phyloP scores from a whole-genome alignment of 2,888 invertebrate species.

The Coenonympha arcania region DNA sequence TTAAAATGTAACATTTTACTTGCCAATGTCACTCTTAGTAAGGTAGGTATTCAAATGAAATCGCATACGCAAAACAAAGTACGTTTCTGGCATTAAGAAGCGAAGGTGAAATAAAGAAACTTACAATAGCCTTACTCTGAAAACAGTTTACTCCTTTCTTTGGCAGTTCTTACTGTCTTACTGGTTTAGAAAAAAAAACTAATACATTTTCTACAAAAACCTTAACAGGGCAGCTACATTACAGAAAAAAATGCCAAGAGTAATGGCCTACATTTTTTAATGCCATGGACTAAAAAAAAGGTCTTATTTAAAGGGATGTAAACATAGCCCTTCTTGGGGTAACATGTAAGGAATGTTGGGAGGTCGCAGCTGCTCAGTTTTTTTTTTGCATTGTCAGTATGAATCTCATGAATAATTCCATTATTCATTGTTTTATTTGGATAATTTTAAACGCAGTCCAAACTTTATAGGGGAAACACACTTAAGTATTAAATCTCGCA shows the following conservation, averaged over 20 bases:
- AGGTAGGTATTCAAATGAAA: no score
- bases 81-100: no score
- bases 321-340: conserved; percentile 13
- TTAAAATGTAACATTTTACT: no score
- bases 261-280: conserved; percentile 17
- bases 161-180: no score
- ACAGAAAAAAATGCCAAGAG: conserved; percentile 5
- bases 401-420: conserved; percentile 12
- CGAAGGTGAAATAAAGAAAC: no score
- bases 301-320: conserved; percentile 19
- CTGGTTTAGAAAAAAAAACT: background rate
- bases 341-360: conserved; percentile 12
- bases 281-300: conserved; percentile 12
- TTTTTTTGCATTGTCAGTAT: conserved; percentile 10
- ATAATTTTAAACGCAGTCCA: conserved; percentile 2
- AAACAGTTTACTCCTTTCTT: no score
- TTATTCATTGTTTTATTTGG: conserved; percentile 10
- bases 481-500: background rate
- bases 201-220: conserved; percentile 7
- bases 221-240: conserved; percentile 2
- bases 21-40: no score
- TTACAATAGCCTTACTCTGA: no score
- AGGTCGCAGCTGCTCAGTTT: conserved; percentile 12
- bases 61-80: no score
- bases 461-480: background rate